These are phyloP conservation scores for Uria aalge DNA, from an alignment of 2,113 vertebrate species.

Conservation along the genomic window DNA sequence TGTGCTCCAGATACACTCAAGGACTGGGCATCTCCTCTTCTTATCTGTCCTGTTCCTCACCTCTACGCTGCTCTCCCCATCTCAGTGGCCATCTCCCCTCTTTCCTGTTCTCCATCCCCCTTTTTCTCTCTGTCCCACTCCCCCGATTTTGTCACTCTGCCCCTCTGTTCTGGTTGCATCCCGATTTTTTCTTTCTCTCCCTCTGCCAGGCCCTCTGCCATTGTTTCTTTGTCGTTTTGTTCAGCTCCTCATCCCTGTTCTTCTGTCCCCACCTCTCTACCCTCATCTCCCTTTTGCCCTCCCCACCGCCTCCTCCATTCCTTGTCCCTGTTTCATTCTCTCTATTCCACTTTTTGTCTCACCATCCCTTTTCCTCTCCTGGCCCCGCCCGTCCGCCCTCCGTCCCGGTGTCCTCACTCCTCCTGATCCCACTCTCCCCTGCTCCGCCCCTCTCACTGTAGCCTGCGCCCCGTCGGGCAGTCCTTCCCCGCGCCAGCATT, in stretches of 20 bases:
- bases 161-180: neutral
- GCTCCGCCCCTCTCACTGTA: neutral
- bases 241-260: no score
- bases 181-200: neutral
- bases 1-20: rapidly evolving
- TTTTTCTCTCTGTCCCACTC: neutral
- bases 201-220: neutral
- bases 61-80: neutral
- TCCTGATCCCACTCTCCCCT: neutral
- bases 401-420: rapidly evolving
- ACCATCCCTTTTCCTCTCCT: neutral
- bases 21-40: neutral
- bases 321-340: neutral
- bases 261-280: neutral
- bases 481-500: rapidly evolving
- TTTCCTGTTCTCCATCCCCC: neutral
- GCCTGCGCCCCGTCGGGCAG: neutral
- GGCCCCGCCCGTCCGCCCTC: no score
- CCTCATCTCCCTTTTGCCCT: neutral
- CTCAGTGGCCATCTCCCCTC: neutral
- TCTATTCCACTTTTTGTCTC: no score
- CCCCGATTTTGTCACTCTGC: neutral
- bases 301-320: neutral
- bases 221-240: neutral
- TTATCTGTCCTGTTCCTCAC: neutral